phyloP scores from a whole-genome alignment of 2,113 vertebrate genomes.

The Anseranas semipalmata region DNA sequence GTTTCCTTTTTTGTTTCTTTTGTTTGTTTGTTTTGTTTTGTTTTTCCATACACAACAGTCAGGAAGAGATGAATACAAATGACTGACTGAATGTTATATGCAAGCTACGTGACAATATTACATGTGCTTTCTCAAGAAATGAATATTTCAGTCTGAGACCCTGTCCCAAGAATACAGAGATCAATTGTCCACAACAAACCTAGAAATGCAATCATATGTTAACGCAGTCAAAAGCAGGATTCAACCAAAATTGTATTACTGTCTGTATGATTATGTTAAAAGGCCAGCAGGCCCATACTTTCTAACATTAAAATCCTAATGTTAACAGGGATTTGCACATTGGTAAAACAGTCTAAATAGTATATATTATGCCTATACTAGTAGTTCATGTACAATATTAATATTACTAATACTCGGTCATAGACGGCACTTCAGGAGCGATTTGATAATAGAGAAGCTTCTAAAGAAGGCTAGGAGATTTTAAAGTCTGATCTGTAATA shows the following conservation, averaged over 20 bases:
- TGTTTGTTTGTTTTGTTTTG: not conserved
- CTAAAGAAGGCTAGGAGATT: not conserved
- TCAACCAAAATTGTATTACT: not conserved
- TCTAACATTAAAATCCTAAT: not conserved
- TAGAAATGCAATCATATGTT: not conserved
- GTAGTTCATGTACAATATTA: not conserved
- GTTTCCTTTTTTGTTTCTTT: not conserved
- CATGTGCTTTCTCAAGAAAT: not conserved
- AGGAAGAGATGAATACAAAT: not conserved
- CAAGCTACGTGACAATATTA: not conserved
- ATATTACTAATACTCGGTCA: not conserved
- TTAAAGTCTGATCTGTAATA: not conserved
- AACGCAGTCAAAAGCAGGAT: not conserved
- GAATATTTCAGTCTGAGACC: not conserved
- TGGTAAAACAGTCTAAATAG: not conserved
- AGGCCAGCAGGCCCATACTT: not conserved
- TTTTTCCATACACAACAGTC: not conserved
- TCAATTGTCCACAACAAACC: not conserved
- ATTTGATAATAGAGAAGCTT: not conserved
- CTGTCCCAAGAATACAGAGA: not conserved
- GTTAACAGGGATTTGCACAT: not conserved
- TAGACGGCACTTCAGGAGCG: not conserved
- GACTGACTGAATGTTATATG: not conserved
- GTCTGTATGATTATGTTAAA: not conserved
- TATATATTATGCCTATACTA: no score